Conservation (phyloP, 2,888 invertebrate species). For the Watsonalla binaria region DNA sequence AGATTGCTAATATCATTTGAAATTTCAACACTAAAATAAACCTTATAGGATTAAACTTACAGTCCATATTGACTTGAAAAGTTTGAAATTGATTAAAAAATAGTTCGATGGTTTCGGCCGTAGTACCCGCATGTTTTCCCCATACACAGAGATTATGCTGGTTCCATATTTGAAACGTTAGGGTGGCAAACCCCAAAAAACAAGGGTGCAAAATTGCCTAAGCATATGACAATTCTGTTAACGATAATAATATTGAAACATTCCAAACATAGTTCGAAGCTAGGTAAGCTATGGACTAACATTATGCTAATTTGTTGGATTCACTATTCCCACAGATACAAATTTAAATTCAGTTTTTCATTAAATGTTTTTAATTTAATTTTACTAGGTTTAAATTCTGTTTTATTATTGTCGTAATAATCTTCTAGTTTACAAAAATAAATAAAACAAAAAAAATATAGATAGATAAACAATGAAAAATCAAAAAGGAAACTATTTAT, state of each 20-base stretch:
- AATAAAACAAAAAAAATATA: no score
- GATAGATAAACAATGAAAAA: no score
- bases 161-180: slow-evolving; percentile 24
- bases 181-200: slow-evolving; percentile 51
- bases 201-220: slow-evolving; percentile 23
- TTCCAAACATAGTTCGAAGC: neutral
- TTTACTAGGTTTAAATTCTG: no score
- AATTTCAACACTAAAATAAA: slow-evolving; percentile 8
- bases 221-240: slow-evolving; percentile 37
- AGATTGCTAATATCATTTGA: slow-evolving; percentile 47
- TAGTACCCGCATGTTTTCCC: slow-evolving; percentile 61
- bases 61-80: slow-evolving; percentile 16
- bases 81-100: slow-evolving; percentile 27
- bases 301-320: no score
- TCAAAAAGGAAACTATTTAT: no score
- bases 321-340: neutral
- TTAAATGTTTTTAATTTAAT: no score
- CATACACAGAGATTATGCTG: slow-evolving; percentile 49
- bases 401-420: no score
- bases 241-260: neutral
- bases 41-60: slow-evolving; percentile 12
- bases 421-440: no score
- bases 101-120: slow-evolving; percentile 35
- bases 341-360: neutral
- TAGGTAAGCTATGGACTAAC: no score